Base-by-base conservation (phyloP, 2,797 vertebrate species). In the Crocodylus rhombifer region DNA sequence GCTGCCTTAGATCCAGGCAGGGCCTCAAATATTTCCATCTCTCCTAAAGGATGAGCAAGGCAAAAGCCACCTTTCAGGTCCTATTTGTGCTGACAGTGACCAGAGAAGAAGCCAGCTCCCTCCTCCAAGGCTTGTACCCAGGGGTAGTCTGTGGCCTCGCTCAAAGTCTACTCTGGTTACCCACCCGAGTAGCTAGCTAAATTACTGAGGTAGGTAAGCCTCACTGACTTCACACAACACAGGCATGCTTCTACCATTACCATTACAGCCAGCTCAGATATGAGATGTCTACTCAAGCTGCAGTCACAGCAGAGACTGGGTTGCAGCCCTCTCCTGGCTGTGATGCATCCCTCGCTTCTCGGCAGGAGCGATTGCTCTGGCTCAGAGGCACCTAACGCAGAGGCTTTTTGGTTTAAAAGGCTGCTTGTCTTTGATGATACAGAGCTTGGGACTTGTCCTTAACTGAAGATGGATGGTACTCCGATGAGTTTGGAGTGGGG, bases 301-400 rank as follows among this genome's bases (percentile, higher is more conserved):
- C 42, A 51, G 42, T 51, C 42, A 51, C 9, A 51, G 42, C 42
- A 51, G 42, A 18, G 1, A 17, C 67, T 57, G 69, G 36, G 30
- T 55, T 26, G 42, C 12, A n/a, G 58, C 28, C 20, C 26, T 42
- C 36, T n/a, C 21, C 18, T 74, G 7, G 16, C 26, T 55, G 18
- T 11, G 58, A 62, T 5, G 26, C 18, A 14, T n/a, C 33, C 14
- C 9, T 56, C 12, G 20, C 73, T 14, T 75, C 33, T 12, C 76
- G 28, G 12, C 6, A 14, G 18, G 15, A 28, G 20, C 11, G 14
- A 33, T 67, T 51, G 75, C 80, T 86, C 51, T 28, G 0, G 10
- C 78, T 25, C 61, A 0, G 0, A 77, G 14, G 73, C 75, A 56
- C 56, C 14, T 3, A 0, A 0, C 23, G 4, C 36, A 80, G 9